Evolutionary conservation across 2,797 vertebrate genomes (phyloP).

Genomic region (Pelodytes ibericus): DNA sequence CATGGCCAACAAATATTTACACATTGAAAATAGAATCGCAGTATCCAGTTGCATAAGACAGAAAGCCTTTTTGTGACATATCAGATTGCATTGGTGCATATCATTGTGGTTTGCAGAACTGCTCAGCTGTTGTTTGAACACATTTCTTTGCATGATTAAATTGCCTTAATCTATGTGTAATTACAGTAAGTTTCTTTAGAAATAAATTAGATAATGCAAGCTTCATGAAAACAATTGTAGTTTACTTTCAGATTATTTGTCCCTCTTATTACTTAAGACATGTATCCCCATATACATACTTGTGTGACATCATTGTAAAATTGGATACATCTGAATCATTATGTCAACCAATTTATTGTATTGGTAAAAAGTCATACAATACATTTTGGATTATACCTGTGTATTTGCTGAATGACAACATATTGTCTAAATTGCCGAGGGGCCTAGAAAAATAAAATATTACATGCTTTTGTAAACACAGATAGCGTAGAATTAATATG

Average conservation of each 20-base stretch:
- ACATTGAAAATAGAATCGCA: slow-evolving; percentile 32
- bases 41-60: slow-evolving; percentile 38
- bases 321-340: no score
- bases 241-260: not conserved
- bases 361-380: no score
- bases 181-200: slow-evolving; percentile 26
- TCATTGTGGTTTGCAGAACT: slow-evolving; percentile 46
- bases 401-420: no score
- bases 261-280: not conserved
- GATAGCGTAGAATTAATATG: no score
- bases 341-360: no score
- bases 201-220: slow-evolving; percentile 42
- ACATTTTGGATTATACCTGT: no score
- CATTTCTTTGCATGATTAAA: slow-evolving; percentile 50
- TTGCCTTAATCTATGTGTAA: slow-evolving; percentile 40
- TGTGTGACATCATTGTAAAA: no score
- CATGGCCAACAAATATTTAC: slow-evolving; percentile 37
- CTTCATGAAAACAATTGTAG: not conserved
- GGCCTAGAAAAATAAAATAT: no score
- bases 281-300: not conserved
- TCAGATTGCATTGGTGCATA: slow-evolving; percentile 37
- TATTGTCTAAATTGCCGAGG: no score
- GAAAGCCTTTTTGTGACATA: slow-evolving; percentile 43
- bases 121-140: slow-evolving; percentile 47
- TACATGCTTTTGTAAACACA: no score